Base-by-base conservation (phyloP, 2,797 vertebrate genomes). In the Heteromormyrus szaboi region DNA sequence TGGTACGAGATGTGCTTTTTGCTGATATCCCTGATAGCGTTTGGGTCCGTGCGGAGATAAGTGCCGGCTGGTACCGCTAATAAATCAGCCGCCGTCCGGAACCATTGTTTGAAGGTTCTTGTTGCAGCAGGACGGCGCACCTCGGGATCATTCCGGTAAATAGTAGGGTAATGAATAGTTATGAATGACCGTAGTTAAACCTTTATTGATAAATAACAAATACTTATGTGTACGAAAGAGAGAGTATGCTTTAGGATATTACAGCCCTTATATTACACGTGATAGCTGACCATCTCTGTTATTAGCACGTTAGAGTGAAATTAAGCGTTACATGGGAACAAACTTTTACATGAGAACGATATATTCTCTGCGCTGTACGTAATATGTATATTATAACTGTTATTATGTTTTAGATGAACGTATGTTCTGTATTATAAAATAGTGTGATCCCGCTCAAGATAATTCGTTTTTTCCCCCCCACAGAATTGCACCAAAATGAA, bases 401-500 rank as follows among this genome's bases (percentile, higher is more conserved):
- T 84, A 50, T 48, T 19, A 11, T 48, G 8, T n/a, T 83, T 48
- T 83, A 46, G 7, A 83, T 22, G 3, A 12, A 84, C 9, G n/a
- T 25, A 12, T 29, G n/a, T 50, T 22, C 79, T 83, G 37, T 81
- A 46, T 81, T 83, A 22, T 8, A n/a, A 48, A 44, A n/a, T 11
- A 48, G 3, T 25, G 0, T 50, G n/a, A 50, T 51, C n/a, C 46
- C 11, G n/a, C 44, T 84, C 4, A 50, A 14, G 14, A 48, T 8
- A n/a, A 54, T 37, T n/a, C 4, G 14, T 62, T 7, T n/a, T 17
- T 22, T 25, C 50, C 44, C 50, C 50, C 50, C 50, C 19, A 62
- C 51, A 87, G 50, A 59, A 59, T n/a, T 2, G n/a, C 53, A 81
- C 56, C 56, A 90, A 44, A 6, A 95, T 94, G 95, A 93, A 72